Base-by-base conservation (phyloP, 2,797 vertebrate species). In the Danionella dracula region DNA sequence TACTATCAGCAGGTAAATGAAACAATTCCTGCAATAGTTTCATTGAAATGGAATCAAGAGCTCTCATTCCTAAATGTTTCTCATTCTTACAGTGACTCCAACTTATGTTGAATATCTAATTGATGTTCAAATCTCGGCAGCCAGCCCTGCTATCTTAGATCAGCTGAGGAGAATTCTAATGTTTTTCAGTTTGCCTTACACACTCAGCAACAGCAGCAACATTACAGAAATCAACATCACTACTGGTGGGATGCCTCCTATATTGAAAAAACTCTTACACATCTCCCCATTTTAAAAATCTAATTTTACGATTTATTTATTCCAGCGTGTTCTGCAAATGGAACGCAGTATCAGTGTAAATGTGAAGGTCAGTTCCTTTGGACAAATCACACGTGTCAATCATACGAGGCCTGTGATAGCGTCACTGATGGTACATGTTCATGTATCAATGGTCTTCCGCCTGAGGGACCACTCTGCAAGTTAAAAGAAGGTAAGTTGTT, bases 401-500 rank as follows among this genome's bases (percentile, higher is more conserved):
- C 37, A 21, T 77, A 81, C 19, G 62, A 70, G 15, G 10, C 29
- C 23, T 86, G 84, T 69, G 57, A 73, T 21, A 69, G 46, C 23
- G 27, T 55, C 35, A 5, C 19, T 0, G 16, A 16, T 29, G 32
- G 54, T 11, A 46, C 40, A 0, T 93, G 92, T 42, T 16, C 56
- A 31, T 91, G 89, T 58, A 62, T 76, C 31, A 84, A 60, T 37
- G 48, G 53, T 46, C 17, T 83, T 46, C 87, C 88, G 73, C 23
- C 70, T 1, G 10, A 71, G 0, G 79, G 84, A 57, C 68, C 78
- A 51, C 88, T 82, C 65, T 94, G 92, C 50, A 79, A 87, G 49
- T 75, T 71, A 17, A 23, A 66, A 87, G 87, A 80, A 86, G 67
- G 89, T 89, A 81, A 16, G 49, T 2, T 0, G 5, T 56, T 7